Evolutionary conservation across 2,113 vertebrate genomes (phyloP).

Genomic region (Bostrychus sinensis): DNA sequence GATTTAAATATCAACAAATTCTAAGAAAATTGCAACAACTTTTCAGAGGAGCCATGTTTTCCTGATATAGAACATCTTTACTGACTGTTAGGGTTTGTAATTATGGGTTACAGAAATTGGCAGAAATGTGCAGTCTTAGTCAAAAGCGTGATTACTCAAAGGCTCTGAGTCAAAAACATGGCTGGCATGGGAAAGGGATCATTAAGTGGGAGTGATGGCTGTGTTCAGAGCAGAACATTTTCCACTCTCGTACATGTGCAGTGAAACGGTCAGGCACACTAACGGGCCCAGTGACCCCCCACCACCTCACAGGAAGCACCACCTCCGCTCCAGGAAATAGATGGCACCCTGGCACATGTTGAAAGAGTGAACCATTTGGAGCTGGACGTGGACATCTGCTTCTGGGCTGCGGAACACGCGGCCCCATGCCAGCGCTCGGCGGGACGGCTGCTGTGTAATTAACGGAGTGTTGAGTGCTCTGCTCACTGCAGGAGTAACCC

Average conservation of each 20-base stretch:
- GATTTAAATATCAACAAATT: too few relatives aligned
- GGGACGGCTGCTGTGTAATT: slow-evolving; percentile 78
- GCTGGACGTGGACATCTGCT: slow-evolving; percentile 78
- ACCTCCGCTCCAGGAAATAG: slow-evolving; percentile 77
- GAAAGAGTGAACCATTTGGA: slow-evolving; percentile 74
- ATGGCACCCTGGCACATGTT: slow-evolving; percentile 80
- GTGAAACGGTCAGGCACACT: slow-evolving; percentile 27
- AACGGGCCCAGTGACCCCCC: slow-evolving; percentile 56
- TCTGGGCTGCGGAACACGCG: slow-evolving; percentile 65
- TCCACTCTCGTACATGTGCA: slow-evolving; percentile 48
- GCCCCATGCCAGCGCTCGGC: slow-evolving; percentile 67
- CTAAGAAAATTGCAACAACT: neutral
- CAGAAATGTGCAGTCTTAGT: slow-evolving; percentile 8
- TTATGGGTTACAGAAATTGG: slow-evolving; percentile 21
- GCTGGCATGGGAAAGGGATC: slow-evolving; percentile 69
- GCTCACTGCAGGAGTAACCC: slow-evolving; percentile 64
- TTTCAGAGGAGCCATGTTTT: neutral
- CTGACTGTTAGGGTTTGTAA: too few relatives aligned
- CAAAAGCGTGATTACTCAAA: slow-evolving; percentile 3
- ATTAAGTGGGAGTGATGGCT: slow-evolving; percentile 76
- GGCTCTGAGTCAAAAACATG: slow-evolving; percentile 58
- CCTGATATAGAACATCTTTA: neutral
- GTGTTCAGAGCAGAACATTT: slow-evolving; percentile 65
- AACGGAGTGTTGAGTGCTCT: slow-evolving; percentile 73
- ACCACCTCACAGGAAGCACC: slow-evolving; percentile 73